Base-by-base conservation (phyloP, 1,140 invertebrate genomes). In the Zaprionus inermis region DNA sequence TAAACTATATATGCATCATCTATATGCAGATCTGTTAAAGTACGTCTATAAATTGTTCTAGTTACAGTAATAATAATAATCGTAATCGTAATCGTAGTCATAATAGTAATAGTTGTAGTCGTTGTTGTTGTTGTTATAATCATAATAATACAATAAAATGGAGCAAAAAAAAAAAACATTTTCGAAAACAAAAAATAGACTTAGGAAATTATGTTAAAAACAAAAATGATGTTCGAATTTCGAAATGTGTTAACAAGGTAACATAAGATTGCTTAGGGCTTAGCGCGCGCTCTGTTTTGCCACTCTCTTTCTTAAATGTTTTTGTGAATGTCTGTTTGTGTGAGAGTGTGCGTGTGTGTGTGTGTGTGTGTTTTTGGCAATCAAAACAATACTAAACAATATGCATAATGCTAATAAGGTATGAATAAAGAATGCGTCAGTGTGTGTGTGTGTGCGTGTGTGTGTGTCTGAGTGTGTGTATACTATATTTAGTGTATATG, bases 31-130 rank as follows among this genome's bases (percentile, higher is more conserved):
- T 55, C 22, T 32, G 52, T 55, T 24, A 24, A 20, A 18, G 32
- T 71, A 75, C 28, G 16, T 63, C 72, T 71, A 75, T n/a, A 64
- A 75, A 75, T 75, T 75, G 63, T 57, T 75, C 72, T 75, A 75
- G 60, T 75, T 64, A 70, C 72, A 65, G 41, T 60, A 65, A 71
- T 71, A 71, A 49, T 49, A 22, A 49, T 49, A 49, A 49, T 49
- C 3, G 11, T 22, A 20, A 46, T 46, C 2, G 1, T 20, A 16
- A 46, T 46, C 16, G 7, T 49, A 12, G 22, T 11, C 18, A 22
- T 49, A 49, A 49, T 49, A 18, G 18, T 49, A 49, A 49, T 49
- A 49, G 4, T 49, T 9, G 18, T 20, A 18, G 11, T 36, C n/a
- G n/a, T n/a, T n/a, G n/a, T n/a, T n/a, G n/a, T n/a, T n/a, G n/a